These are phyloP conservation scores for Rhagoletis pomonella DNA, from an alignment of 1,140 invertebrate genomes.

Conservation along the genomic window DNA sequence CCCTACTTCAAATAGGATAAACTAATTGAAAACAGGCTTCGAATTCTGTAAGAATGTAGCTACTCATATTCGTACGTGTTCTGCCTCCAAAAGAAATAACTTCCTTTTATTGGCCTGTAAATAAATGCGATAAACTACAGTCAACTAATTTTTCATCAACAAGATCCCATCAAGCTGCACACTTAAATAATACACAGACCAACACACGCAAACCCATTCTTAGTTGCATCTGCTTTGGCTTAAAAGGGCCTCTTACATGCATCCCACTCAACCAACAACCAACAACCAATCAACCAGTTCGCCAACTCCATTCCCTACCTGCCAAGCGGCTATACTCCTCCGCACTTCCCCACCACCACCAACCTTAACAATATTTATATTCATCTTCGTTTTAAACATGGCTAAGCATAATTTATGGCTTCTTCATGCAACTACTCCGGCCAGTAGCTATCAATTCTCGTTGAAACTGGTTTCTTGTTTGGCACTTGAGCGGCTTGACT, in stretches of 20 bases:
- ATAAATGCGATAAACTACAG: background rate
- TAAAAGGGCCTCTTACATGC: background rate
- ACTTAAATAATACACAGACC: background rate
- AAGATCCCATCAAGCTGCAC: slow-evolving; percentile 6
- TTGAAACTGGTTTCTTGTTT: slow-evolving; percentile 14
- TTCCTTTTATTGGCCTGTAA: background rate
- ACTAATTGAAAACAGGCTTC: no score
- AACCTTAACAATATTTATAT: slow-evolving; percentile 19
- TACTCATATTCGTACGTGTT: background rate
- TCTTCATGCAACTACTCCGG: slow-evolving; percentile 27
- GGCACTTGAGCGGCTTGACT: slow-evolving; percentile 48
- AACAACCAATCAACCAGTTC: slow-evolving; percentile 38
- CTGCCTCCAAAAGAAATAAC: no score
- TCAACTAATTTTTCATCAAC: slow-evolving; percentile 38
- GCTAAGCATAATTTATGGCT: slow-evolving; percentile 57
- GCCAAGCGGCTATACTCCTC: background rate
- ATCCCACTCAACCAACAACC: background rate
- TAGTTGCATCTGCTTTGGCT: background rate
- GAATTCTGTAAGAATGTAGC: no score
- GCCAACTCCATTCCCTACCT: background rate
- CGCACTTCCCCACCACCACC: background rate
- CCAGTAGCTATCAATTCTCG: slow-evolving; percentile 32
- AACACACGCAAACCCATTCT: background rate
- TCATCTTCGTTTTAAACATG: slow-evolving; percentile 54
- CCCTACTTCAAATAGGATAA: no score